phyloP scores from a whole-genome alignment of 2,797 vertebrate species.

The Rhincodon typus region DNA sequence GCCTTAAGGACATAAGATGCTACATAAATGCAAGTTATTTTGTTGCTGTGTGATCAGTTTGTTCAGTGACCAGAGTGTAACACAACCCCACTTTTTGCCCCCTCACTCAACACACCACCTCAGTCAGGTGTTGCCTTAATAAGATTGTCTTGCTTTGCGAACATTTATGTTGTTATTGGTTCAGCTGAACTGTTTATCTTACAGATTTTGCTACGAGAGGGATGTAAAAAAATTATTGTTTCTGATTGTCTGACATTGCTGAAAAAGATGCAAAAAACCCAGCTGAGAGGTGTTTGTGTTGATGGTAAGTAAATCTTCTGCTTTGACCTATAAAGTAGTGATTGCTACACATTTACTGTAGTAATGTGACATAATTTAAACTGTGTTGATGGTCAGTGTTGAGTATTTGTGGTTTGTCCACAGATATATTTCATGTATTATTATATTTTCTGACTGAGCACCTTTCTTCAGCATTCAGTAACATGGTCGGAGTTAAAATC shows the following conservation, averaged over 20 bases:
- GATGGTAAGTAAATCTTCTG: conserved; percentile 65
- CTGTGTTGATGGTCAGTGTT: background rate
- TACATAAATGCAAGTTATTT: background rate
- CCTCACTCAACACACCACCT: too few relatives aligned
- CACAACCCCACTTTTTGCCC: background rate
- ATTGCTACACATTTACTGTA: background rate
- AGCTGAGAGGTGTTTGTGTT: conserved; percentile 82
- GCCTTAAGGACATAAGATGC: background rate
- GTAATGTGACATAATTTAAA: background rate
- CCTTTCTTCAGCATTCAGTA: background rate
- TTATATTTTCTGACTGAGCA: background rate
- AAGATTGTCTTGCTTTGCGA: background rate
- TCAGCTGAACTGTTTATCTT: background rate
- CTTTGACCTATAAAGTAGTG: background rate
- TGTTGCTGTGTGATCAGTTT: background rate
- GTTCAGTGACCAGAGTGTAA: background rate
- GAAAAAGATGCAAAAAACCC: conserved; percentile 93
- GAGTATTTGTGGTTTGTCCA: background rate
- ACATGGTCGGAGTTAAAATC: background rate
- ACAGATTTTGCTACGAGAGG: conserved; percentile 89
- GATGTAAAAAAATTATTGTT: conserved; percentile 97
- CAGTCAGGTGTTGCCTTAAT: background rate
- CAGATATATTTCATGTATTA: background rate
- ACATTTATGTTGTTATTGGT: background rate
- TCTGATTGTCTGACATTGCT: conserved; percentile 90